Evolutionary conservation across 2,113 vertebrate species (phyloP).

Genomic region (Cichladusa arquata): DNA sequence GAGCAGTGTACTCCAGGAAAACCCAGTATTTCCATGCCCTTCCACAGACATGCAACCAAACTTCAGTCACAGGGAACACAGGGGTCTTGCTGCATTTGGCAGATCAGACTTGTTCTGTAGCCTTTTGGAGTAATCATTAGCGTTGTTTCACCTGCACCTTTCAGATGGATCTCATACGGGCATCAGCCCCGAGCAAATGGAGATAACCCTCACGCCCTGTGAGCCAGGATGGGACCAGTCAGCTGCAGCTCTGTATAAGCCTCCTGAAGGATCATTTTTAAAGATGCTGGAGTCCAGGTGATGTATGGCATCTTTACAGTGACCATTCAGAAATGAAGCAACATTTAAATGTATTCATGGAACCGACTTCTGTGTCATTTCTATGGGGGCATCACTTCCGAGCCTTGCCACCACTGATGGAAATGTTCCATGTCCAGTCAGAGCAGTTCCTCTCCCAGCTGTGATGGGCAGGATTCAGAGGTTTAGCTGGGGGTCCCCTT

Average conservation of each 20-base stretch:
- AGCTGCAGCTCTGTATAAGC: background rate
- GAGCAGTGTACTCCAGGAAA: background rate
- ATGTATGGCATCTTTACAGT: background rate
- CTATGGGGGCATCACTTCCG: background rate
- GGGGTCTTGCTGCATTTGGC: background rate
- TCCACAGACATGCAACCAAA: background rate
- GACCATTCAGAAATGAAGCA: background rate
- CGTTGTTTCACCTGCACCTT: background rate
- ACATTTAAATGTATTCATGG: background rate
- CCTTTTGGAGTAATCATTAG: background rate
- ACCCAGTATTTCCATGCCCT: background rate
- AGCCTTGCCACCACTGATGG: background rate
- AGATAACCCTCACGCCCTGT: background rate
- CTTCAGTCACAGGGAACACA: background rate
- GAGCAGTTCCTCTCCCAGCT: background rate
- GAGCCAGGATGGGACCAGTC: background rate
- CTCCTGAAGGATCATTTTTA: background rate
- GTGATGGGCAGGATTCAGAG: background rate
- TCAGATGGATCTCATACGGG: background rate
- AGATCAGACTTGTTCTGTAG: background rate
- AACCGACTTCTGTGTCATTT: background rate
- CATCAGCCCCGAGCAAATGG: background rate
- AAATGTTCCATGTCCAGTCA: background rate
- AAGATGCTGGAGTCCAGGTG: conserved; percentile 58
- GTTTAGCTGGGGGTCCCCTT: background rate